Evolutionary conservation across 2,797 vertebrate genomes (phyloP).

Genomic region (Eutrigla gurnardus): DNA sequence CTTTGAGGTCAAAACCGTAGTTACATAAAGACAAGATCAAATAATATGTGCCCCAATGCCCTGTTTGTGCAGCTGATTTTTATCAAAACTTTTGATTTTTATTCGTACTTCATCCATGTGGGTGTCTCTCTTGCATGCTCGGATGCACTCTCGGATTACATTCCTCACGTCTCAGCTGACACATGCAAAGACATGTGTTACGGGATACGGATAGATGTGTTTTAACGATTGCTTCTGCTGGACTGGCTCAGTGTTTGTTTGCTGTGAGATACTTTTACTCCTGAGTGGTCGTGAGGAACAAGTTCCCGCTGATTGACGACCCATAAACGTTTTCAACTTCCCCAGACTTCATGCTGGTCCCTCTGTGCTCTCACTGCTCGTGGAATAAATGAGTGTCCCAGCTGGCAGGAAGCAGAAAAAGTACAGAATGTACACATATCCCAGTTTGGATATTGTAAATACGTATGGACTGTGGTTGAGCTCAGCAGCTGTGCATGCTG

Average conservation of each 20-base stretch:
- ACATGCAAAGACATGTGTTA: slow-evolving; percentile 35
- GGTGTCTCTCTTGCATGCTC: background rate
- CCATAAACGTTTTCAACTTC: background rate
- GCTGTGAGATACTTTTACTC: slow-evolving; percentile 18
- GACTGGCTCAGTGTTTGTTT: slow-evolving; percentile 18
- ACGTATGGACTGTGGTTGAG: slow-evolving; percentile 32
- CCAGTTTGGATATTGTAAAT: slow-evolving; percentile 49
- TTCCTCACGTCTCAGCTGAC: slow-evolving; percentile 21
- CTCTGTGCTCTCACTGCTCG: slow-evolving; percentile 4
- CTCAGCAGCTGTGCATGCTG: slow-evolving; percentile 50
- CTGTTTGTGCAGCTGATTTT: slow-evolving; percentile 51
- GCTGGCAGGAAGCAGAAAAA: slow-evolving; percentile 67
- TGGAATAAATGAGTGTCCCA: slow-evolving; percentile 44
- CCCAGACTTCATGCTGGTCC: slow-evolving; percentile 11
- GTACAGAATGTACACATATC: slow-evolving; percentile 67
- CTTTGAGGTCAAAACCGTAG: slow-evolving; percentile 20
- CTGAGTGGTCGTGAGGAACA: background rate
- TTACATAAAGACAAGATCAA: slow-evolving; percentile 18
- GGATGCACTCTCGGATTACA: slow-evolving; percentile 30
- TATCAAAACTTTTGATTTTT: background rate
- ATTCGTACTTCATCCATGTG: slow-evolving; percentile 6
- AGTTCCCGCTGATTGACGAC: slow-evolving; percentile 11
- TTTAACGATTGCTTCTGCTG: slow-evolving; percentile 17
- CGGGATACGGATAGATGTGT: slow-evolving; percentile 11
- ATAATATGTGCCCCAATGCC: slow-evolving; percentile 15